Conservation (phyloP, 2,113 vertebrate genomes). For the Naja naja region DNA sequence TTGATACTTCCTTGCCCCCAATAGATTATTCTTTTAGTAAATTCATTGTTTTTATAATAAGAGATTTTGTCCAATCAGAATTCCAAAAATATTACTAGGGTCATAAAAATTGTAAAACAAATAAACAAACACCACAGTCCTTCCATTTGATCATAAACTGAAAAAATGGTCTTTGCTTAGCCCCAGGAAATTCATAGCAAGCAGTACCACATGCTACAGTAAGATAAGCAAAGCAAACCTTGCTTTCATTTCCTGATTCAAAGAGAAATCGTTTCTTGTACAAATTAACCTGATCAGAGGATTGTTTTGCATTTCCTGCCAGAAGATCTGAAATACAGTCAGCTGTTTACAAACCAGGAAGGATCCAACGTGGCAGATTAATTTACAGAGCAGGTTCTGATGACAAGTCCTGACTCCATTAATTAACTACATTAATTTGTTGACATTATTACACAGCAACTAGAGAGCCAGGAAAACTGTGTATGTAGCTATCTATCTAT, state of each 20-base stretch:
- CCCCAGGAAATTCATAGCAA: neutral
- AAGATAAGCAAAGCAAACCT: neutral
- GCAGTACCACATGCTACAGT: neutral
- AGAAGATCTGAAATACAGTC: neutral
- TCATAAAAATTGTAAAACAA: neutral
- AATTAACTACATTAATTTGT: neutral
- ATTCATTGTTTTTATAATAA: neutral
- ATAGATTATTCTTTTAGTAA: neutral
- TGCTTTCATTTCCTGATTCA: neutral
- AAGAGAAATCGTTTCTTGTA: neutral
- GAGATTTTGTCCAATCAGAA: neutral
- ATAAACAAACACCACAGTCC: neutral
- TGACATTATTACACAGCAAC: neutral
- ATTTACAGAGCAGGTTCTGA: neutral
- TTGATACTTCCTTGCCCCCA: neutral
- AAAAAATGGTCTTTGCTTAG: neutral
- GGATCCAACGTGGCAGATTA: constrained; percentile 28
- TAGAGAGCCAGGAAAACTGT: neutral
- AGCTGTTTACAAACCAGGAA: neutral
- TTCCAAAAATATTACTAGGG: neutral
- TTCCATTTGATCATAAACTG: neutral
- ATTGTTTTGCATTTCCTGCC: neutral
- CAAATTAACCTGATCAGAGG: neutral
- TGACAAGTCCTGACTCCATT: neutral
- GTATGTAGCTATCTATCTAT: neutral